These are phyloP conservation scores for Macaria notata DNA, from an alignment of 2,888 invertebrate species.

Conservation along the genomic window DNA sequence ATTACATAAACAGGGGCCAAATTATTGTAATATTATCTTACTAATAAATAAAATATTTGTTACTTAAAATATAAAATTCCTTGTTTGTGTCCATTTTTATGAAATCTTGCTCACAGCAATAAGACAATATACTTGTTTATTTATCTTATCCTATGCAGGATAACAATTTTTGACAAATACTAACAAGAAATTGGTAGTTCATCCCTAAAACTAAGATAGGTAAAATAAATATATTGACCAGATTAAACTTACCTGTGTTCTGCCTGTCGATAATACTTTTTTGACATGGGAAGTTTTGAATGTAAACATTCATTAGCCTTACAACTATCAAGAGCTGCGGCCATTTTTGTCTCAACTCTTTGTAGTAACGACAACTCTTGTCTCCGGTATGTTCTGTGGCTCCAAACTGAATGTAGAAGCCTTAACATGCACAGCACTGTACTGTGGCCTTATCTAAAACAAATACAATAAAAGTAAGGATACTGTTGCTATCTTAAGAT, in stretches of 20 bases:
- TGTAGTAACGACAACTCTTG: conserved; percentile 28
- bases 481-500: conserved; percentile 5
- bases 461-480: conserved; percentile 12
- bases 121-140: too few species aligned
- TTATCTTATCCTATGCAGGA: too few species aligned
- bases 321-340: conserved; percentile 48
- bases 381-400: conserved; percentile 35
- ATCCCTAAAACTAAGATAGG: too few species aligned
- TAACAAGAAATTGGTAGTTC: too few species aligned
- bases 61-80: too few species aligned
- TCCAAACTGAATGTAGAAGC: conserved; percentile 16
- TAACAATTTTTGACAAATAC: too few species aligned
- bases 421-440: conserved; percentile 30
- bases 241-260: conserved; percentile 64
- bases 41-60: too few species aligned
- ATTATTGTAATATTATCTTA: too few species aligned
- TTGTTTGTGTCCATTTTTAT: too few species aligned
- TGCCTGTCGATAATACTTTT: conserved; percentile 70
- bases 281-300: conserved; percentile 45
- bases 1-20: too few species aligned
- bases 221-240: too few species aligned
- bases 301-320: conserved; percentile 49
- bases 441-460: conserved; percentile 23
- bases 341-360: conserved; percentile 22
- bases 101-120: too few species aligned